Base-by-base conservation (phyloP, 2,113 vertebrate species). In the Hystrix brachyura region DNA sequence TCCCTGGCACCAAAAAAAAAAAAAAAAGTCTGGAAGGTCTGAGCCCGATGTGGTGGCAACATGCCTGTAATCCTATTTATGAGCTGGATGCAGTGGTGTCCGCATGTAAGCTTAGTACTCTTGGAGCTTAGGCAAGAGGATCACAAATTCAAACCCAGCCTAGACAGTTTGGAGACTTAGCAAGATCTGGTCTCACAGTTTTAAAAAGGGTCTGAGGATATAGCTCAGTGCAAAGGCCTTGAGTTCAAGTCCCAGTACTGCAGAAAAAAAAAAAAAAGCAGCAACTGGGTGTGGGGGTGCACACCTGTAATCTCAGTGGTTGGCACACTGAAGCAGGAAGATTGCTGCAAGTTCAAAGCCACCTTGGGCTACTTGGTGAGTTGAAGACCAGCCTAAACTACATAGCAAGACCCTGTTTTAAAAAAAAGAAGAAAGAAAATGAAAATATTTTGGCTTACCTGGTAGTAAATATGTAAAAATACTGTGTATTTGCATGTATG, bases 381-480 rank as follows among this genome's bases (percentile, higher is more conserved):
- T 76, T 76, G 25, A 48, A 76, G 23, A 76, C 43, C 12, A 48
- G 72, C 23, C 23, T 74, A 13, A n/a, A n/a, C 65, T 69, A 69
- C 65, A 18, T 17, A n/a, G 12, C n/a, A 34, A 69, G 65, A 69
- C 32, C 13, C 65, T 29, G 25, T 48, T 43, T 48, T 25, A 29
- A 48, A 72, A 72, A 43, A 14, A 34, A 11, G 21, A 32, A 32
- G 13, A 32, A 32, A 65, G 13, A 13, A 14, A 76, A 43, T 21
- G 4, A 76, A 14, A 60, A 0, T 92, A 7, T 64, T 9, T 93
- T 78, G 34, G 25, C 7, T 96, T 59, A 59, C 15, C 34, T 76
- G 5, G 13, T 72, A 83, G 29, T 82, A 71, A 91, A 90, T 92
- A 81, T 46, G 51, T 71, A 57, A 93, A 43, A 81, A 55, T 85